A percentile compares a stretch with the other conserved stretches of the same genome.
Conservation (phyloP, 2,797 vertebrate species). For the Oceanodroma leucorhoa region DNA sequence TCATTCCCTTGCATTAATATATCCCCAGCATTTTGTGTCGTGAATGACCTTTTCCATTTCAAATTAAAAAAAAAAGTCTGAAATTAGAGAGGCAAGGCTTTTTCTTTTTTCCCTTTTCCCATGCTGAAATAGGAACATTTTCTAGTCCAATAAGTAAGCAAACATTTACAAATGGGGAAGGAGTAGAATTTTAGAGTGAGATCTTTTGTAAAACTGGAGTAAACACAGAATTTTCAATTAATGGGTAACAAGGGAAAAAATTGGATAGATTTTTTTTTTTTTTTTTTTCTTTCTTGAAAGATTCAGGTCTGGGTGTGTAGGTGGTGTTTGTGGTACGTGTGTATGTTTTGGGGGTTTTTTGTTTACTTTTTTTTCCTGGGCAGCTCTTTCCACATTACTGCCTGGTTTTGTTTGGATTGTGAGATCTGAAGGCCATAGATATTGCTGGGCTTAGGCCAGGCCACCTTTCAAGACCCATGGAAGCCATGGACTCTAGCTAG, state of each 20-base stretch:
- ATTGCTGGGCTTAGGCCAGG: neutral
- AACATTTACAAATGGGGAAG: neutral
- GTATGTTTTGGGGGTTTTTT: too few species aligned
- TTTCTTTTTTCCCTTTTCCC: neutral
- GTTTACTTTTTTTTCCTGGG: neutral
- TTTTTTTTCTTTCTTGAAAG: neutral
- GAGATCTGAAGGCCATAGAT: neutral
- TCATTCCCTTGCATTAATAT: constrained; percentile 25
- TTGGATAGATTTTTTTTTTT: fast-evolving
- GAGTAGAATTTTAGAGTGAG: neutral
- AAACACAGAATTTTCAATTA: neutral
- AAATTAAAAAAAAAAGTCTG: neutral
- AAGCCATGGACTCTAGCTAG: neutral
- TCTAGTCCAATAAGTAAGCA: neutral
- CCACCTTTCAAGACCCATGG: neutral
- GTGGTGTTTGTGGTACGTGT: neutral
- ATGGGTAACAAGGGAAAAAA: neutral
- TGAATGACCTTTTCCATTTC: constrained; percentile 22
- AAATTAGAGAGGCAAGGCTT: neutral
- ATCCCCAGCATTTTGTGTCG: neutral
- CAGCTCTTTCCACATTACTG: neutral
- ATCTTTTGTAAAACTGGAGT: neutral
- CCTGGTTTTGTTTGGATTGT: neutral
- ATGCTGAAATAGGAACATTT: neutral
- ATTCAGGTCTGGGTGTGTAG: neutral